Conservation (phyloP, 2,888 invertebrate genomes). For the Iselma pallidipennis region DNA sequence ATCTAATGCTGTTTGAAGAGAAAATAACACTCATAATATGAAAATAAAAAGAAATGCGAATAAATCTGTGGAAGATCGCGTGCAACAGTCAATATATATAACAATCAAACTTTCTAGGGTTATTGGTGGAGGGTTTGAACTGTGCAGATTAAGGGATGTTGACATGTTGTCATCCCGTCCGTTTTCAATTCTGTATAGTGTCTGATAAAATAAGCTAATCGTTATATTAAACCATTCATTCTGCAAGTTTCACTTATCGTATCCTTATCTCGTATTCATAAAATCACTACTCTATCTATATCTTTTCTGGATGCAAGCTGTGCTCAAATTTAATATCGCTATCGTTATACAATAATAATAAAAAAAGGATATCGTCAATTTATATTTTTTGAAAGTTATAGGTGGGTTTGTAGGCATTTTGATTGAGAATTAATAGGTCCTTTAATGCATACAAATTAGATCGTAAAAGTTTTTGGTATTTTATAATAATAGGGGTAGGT, state of each 20-base stretch:
- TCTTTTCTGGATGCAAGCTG: not conserved
- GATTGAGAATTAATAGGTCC: slow-evolving; percentile 3
- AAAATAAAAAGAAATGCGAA: no score
- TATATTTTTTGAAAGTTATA: not conserved
- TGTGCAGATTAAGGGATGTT: slow-evolving; percentile 1
- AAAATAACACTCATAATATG: no score
- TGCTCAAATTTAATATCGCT: not conserved
- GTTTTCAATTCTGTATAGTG: no score
- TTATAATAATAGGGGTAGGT: not conserved
- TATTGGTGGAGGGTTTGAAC: not conserved
- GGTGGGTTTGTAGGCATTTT: not conserved
- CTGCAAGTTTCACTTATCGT: no score
- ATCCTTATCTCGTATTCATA: not conserved
- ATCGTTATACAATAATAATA: no score
- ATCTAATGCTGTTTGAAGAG: no score
- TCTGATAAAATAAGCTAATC: no score
- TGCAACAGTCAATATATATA: no score
- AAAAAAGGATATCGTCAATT: no score
- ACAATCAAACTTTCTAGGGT: not conserved
- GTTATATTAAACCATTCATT: not conserved
- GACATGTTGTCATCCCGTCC: not conserved
- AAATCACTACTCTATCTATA: no score
- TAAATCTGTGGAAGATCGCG: not conserved
- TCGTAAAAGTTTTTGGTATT: not conserved
- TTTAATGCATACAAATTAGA: slow-evolving; percentile 7